A percentile compares a stretch with the other conserved stretches of the same genome.
Conservation (phyloP, 2,113 vertebrate species). For the Aspidoscelis tigris region DNA sequence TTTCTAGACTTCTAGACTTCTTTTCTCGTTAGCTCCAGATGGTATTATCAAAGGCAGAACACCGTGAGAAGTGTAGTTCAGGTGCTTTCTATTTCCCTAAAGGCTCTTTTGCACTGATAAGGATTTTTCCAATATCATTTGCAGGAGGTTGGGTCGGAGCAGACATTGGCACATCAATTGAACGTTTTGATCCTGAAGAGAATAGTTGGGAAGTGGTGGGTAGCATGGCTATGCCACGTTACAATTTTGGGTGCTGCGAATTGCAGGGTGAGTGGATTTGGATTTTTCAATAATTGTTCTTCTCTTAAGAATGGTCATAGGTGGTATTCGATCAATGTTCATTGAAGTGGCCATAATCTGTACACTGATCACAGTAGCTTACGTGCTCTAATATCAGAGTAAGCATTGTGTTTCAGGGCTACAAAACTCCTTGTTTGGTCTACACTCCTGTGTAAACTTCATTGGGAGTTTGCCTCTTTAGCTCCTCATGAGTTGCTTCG, state of each 20-base stretch:
- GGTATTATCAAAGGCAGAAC: not conserved
- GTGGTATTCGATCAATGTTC: not conserved
- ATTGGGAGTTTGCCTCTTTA: not conserved
- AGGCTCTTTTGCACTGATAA: not conserved
- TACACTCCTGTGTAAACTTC: not conserved
- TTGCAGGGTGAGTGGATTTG: constrained; percentile 83
- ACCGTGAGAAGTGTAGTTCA: not conserved
- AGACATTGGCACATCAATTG: constrained; percentile 96
- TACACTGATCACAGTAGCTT: not conserved
- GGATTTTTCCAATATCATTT: constrained; percentile 42
- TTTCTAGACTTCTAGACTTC: not conserved
- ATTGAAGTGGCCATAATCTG: not conserved
- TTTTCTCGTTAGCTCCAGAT: not conserved
- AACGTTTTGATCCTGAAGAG: constrained; percentile 94
- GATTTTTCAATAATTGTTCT: not conserved
- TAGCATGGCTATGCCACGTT: constrained; percentile 90
- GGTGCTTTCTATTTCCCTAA: not conserved
- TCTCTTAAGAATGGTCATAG: no score
- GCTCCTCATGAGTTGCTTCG: not conserved
- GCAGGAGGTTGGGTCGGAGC: constrained; percentile 95
- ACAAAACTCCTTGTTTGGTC: not conserved
- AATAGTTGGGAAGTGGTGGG: constrained; percentile 96
- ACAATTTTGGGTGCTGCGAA: constrained; percentile 97
- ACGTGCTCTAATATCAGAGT: not conserved
- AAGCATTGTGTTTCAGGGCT: not conserved